These are phyloP conservation scores for Cosmia trapezina DNA, from an alignment of 2,888 invertebrate species.

Conservation along the genomic window DNA sequence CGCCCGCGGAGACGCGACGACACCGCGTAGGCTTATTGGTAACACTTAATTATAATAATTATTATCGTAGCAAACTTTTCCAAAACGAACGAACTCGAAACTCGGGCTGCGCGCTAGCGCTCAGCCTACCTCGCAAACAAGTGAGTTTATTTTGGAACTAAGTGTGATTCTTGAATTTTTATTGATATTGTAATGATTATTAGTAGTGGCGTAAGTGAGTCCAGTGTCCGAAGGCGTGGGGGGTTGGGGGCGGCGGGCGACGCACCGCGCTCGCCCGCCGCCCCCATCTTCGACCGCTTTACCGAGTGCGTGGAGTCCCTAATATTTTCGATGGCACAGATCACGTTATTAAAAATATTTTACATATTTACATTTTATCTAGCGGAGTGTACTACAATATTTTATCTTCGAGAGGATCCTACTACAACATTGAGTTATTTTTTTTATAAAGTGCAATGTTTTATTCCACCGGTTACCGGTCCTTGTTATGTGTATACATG, in stretches of 20 bases:
- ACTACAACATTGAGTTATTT: slow-evolving; percentile 91
- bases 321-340: slow-evolving; percentile 89
- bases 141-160: slow-evolving; percentile 94
- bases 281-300: slow-evolving; percentile 81
- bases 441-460: slow-evolving; percentile 90
- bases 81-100: slow-evolving; percentile 91
- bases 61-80: slow-evolving; percentile 91
- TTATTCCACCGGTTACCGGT: slow-evolving; percentile 90
- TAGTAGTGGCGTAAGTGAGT: slow-evolving; percentile 90
- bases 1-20: slow-evolving; percentile 87
- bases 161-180: slow-evolving; percentile 93
- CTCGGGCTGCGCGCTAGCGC: slow-evolving; percentile 90
- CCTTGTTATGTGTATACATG: slow-evolving; percentile 85
- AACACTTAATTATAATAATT: slow-evolving; percentile 90
- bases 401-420: slow-evolving; percentile 90
- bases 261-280: slow-evolving; percentile 65
- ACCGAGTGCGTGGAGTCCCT: slow-evolving; percentile 89
- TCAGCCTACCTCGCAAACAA: slow-evolving; percentile 93
- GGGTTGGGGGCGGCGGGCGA: slow-evolving; percentile 75
- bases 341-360: slow-evolving; percentile 89
- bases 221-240: slow-evolving; percentile 78
- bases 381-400: slow-evolving; percentile 90
- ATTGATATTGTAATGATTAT: slow-evolving; percentile 91
- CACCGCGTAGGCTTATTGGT: slow-evolving; percentile 90
- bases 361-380: slow-evolving; percentile 91